A percentile compares a stretch with the other conserved stretches of the same genome.
Evolutionary conservation across 2,797 vertebrate species (phyloP).

Genomic region (Gymnoscopelus braueri): DNA sequence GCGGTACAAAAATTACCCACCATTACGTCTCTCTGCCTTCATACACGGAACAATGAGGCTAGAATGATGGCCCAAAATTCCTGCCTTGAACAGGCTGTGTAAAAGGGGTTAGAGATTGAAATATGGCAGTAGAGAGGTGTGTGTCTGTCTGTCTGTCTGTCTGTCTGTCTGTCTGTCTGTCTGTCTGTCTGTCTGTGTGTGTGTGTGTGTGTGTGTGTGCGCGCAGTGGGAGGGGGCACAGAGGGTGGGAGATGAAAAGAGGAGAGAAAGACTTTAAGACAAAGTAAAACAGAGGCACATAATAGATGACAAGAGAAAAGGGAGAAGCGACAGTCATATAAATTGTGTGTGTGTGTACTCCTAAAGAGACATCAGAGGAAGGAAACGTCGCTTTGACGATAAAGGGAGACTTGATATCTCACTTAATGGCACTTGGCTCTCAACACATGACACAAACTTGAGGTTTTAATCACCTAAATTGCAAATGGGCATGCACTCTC

Average conservation of each 20-base stretch:
- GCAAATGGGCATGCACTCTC: too few species aligned
- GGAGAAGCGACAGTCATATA: neutral
- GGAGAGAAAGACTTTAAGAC: neutral
- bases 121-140: neutral
- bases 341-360: too few species aligned
- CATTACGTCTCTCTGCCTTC: too few species aligned
- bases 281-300: neutral
- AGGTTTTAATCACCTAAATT: too few species aligned
- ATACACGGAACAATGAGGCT: too few species aligned
- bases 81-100: neutral
- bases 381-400: neutral
- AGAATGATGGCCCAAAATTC: too few species aligned
- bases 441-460: too few species aligned
- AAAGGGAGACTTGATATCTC: neutral
- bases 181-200: neutral
- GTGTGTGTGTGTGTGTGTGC: neutral
- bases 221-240: slow-evolving; percentile 15
- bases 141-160: neutral
- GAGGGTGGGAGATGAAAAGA: slow-evolving; percentile 2
- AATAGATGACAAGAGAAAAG: neutral
- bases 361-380: neutral
- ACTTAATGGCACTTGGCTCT: too few species aligned
- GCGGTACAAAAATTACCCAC: too few species aligned
- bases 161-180: neutral
- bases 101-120: neutral